Evolutionary conservation across 2,888 invertebrate species (phyloP), one percentile per base, ranked within the genome.

Genomic region (Drosophila ezoana): DNA sequence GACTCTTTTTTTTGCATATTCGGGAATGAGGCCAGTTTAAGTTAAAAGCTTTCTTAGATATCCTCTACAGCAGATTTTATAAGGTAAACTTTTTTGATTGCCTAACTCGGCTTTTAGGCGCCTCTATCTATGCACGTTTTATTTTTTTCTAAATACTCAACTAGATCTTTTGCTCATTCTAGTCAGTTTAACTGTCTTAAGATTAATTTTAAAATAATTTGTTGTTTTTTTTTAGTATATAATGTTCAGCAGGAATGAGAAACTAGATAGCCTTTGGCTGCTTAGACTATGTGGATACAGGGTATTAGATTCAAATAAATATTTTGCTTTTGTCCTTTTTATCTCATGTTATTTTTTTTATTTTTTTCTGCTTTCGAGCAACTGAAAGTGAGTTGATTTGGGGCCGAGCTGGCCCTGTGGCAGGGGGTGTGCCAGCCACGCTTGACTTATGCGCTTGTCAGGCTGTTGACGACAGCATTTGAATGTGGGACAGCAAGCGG

Each of bases 371-470:
- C 57, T 65, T 65, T 47, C 49, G 49, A 60, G 61, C 66, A 72
- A 61, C 76, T 69, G 76, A 81, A 76, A 84, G 76, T 77, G 83
- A 77, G 73, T 72, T 75, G 70, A 72, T 72, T 60, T 68, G 51
- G 37, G 60, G 35, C 41, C 41, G 49, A 47, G 59, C 14, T 37
- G 38, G 33, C 35, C 40, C 38, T 32, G 16, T 8, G 44, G 38
- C 38, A 14, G 37, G 41, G 38, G 40, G 3, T 4, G 41, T 23
- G 40, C 9, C 41, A 41, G 54, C 28, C 59, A 47, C 40, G 45
- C 47, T 53, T 76, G 61, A 56, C 64, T 65, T 61, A 61, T 63
- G 65, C 58, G 61, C 8, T 11, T 49, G 72, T 45, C 44, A 68
- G 33, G 4, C 45, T 51, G 66, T 63, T 72, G 67, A 74, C 69